These are phyloP conservation scores for Trichonephila inaurata DNA, from an alignment of 1,140 invertebrate species.

Conservation along the genomic window DNA sequence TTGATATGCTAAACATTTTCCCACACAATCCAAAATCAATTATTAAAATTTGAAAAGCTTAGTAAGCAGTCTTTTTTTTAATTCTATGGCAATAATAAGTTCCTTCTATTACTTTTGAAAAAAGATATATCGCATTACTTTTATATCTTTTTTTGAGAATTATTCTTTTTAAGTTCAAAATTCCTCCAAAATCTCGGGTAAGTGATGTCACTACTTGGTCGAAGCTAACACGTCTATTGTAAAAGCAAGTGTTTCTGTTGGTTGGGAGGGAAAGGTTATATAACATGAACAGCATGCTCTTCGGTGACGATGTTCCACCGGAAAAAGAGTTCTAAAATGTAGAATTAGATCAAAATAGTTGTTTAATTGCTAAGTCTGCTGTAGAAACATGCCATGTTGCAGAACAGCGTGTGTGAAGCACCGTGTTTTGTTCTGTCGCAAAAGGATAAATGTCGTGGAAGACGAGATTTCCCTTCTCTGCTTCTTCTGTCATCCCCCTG, in stretches of 20 bases:
- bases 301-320: slow-evolving; percentile 3
- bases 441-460: slow-evolving; percentile 51
- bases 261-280: background rate
- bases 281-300: slow-evolving; percentile 35
- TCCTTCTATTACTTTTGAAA: too few relatives aligned
- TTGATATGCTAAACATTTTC: too few relatives aligned
- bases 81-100: too few relatives aligned
- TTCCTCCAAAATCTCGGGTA: background rate
- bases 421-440: slow-evolving; percentile 64
- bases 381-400: slow-evolving; percentile 41
- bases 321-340: slow-evolving; percentile 46
- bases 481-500: background rate
- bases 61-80: too few relatives aligned
- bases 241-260: slow-evolving; percentile 31
- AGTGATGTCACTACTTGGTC: background rate
- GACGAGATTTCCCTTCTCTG: slow-evolving; percentile 52
- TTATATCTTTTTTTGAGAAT: too few relatives aligned
- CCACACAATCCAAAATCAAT: too few relatives aligned
- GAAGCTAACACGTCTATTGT: slow-evolving; percentile 26
- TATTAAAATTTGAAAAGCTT: too few relatives aligned
- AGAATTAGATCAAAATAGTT: slow-evolving; percentile 63
- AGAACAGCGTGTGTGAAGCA: slow-evolving; percentile 57
- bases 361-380: slow-evolving; percentile 65
- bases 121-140: too few relatives aligned
- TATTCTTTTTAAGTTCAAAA: background rate